Evolutionary conservation across 1,140 invertebrate species (phyloP).

Genomic region (Plectus sambesii): DNA sequence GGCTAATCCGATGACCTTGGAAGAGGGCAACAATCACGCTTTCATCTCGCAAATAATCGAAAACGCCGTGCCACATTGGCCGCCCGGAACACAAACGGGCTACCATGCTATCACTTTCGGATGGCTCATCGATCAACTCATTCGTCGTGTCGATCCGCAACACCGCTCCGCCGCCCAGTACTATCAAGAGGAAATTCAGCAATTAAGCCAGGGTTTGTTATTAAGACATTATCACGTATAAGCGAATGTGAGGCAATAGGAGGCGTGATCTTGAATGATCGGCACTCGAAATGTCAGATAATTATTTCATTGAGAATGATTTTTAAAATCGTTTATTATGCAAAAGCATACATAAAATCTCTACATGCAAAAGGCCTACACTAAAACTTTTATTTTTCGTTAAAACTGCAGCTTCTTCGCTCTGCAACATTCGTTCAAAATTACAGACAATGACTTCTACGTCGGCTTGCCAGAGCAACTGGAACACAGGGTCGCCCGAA

Average conservation of each 20-base stretch:
- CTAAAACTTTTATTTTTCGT: no score
- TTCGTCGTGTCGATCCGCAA: slow-evolving; percentile 26
- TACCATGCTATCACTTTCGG: slow-evolving; percentile 35
- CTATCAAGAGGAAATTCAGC: slow-evolving; percentile 33
- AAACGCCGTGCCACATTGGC: slow-evolving; percentile 29
- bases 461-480: slow-evolving; percentile 26
- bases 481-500: slow-evolving; percentile 27
- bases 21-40: slow-evolving; percentile 22
- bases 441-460: slow-evolving; percentile 25
- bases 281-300: slow-evolving; percentile 4
- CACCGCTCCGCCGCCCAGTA: slow-evolving; percentile 31
- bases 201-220: background rate
- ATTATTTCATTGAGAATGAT: no score
- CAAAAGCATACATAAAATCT: no score
- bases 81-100: slow-evolving; percentile 27
- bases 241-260: slow-evolving; percentile 30
- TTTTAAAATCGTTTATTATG: no score
- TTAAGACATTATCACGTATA: slow-evolving; percentile 5
- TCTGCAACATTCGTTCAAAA: no score
- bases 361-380: no score
- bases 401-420: no score
- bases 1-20: slow-evolving; percentile 24
- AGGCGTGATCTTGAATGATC: slow-evolving; percentile 15
- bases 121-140: slow-evolving; percentile 36
- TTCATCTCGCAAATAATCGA: slow-evolving; percentile 27